Percentiles rank a stretch among this genome's conserved stretches.
phyloP scores from a whole-genome alignment of 2,797 vertebrate genomes.

The Cyclura pinguis region DNA sequence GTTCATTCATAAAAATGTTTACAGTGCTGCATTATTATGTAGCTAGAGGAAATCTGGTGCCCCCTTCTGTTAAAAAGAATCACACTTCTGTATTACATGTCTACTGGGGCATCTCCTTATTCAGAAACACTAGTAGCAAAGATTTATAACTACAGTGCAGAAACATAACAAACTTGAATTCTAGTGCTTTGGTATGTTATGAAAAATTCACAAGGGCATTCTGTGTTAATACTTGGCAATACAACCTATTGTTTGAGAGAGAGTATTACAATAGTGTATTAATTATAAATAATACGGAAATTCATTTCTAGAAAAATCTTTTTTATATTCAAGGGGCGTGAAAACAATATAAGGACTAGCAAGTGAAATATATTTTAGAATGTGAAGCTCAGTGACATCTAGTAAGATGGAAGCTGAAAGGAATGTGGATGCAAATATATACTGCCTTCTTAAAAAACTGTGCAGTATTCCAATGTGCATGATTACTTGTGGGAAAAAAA shows the following conservation, averaged over 20 bases:
- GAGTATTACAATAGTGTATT: not conserved
- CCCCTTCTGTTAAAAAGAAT: slow-evolving; percentile 71
- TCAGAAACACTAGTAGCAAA: not conserved
- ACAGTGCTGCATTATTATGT: slow-evolving; percentile 17
- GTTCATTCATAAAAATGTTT: slow-evolving; percentile 18
- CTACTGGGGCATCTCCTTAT: not conserved
- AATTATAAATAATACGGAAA: not conserved
- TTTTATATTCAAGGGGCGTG: not conserved
- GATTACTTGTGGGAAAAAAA: not conserved
- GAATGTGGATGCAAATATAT: not conserved
- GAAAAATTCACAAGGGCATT: not conserved
- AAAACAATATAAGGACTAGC: not conserved
- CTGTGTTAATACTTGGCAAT: not conserved
- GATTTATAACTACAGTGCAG: fast-evolving
- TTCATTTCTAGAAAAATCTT: not conserved
- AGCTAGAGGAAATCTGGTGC: slow-evolving; percentile 67
- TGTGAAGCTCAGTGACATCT: not conserved
- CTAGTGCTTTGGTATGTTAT: not conserved
- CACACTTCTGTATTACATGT: not conserved
- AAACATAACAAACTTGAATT: not conserved
- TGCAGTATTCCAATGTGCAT: not conserved
- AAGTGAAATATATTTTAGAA: not conserved
- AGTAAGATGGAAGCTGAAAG: not conserved
- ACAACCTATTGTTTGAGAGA: not conserved
- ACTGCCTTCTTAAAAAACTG: not conserved